phyloP scores from a whole-genome alignment of 2,797 vertebrate genomes.

The Microctenopoma stevenorrisi region DNA sequence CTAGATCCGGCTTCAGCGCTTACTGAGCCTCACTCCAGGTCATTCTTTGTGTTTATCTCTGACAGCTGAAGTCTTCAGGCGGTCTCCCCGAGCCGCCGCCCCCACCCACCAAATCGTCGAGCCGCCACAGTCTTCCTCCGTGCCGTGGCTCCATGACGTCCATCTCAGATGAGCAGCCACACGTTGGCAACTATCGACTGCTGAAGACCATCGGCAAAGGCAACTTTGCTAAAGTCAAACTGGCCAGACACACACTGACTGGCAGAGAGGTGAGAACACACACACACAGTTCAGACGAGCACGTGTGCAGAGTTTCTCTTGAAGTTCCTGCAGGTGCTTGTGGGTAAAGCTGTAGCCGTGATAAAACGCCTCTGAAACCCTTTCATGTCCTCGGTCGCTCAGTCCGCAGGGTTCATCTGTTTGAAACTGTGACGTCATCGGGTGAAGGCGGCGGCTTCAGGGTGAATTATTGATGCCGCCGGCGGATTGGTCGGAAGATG shows the following conservation, averaged over 20 bases:
- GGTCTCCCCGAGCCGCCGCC: slow-evolving; percentile 84
- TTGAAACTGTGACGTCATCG: slow-evolving; percentile 5
- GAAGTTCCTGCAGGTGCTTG: too few species aligned
- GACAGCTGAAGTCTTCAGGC: slow-evolving; percentile 87
- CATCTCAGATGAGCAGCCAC: slow-evolving; percentile 87
- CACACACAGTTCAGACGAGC: neutral
- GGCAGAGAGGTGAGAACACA: slow-evolving; percentile 90
- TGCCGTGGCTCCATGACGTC: slow-evolving; percentile 86
- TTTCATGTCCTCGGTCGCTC: neutral
- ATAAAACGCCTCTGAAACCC: too few species aligned
- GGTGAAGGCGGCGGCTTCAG: neutral
- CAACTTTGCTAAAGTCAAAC: slow-evolving; percentile 95
- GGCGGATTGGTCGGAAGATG: slow-evolving; percentile 7
- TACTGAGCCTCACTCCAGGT: neutral
- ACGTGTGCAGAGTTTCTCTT: too few species aligned
- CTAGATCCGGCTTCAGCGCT: too few species aligned
- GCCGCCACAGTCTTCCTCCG: slow-evolving; percentile 87
- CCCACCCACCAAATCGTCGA: slow-evolving; percentile 88
- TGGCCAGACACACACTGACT: slow-evolving; percentile 92
- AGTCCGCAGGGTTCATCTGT: slow-evolving; percentile 1
- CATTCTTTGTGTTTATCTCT: neutral
- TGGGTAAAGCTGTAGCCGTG: too few species aligned
- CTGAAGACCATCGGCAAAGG: slow-evolving; percentile 96
- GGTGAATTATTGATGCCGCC: slow-evolving; percentile 41
- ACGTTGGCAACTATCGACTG: slow-evolving; percentile 93